These are phyloP conservation scores for Anoplius nigerrimus DNA, from an alignment of 2,888 invertebrate genomes.

Conservation along the genomic window DNA sequence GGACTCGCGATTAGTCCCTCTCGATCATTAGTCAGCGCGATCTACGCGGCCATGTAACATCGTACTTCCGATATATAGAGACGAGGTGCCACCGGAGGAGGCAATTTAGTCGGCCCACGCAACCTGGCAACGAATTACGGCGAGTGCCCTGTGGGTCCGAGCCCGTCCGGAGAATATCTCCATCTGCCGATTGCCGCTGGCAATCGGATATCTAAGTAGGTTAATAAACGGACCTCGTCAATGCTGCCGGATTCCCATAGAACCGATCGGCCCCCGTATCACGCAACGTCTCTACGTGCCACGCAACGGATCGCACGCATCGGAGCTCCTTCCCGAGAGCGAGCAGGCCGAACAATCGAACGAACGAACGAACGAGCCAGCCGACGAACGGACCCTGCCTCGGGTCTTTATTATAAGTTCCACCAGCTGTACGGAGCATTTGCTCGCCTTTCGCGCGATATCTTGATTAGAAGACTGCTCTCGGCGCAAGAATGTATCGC, in stretches of 20 bases:
- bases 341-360: background rate
- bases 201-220: conserved; percentile 66
- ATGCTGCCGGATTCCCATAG: conserved; percentile 69
- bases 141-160: conserved; percentile 16
- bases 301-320: conserved; percentile 27
- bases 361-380: background rate
- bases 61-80: conserved; percentile 24
- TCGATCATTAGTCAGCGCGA: conserved; percentile 27
- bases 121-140: conserved; percentile 30
- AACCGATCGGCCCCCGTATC: conserved; percentile 66
- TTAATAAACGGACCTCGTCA: conserved; percentile 70
- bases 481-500: too few relatives aligned
- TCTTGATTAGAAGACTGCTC: too few relatives aligned
- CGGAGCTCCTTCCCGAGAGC: background rate
- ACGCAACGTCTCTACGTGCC: conserved; percentile 60
- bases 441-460: background rate
- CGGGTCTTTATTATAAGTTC: conserved; percentile 2
- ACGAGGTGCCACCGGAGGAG: conserved; percentile 16
- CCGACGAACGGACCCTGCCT: background rate
- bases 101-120: conserved; percentile 40
- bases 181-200: conserved; percentile 58
- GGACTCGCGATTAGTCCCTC: conserved; percentile 6
- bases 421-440: background rate
- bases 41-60: conserved; percentile 14
- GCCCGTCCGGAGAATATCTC: conserved; percentile 54